These are phyloP conservation scores for Echinops telfairi DNA, from an alignment of 2,113 vertebrate genomes.

Conservation along the genomic window DNA sequence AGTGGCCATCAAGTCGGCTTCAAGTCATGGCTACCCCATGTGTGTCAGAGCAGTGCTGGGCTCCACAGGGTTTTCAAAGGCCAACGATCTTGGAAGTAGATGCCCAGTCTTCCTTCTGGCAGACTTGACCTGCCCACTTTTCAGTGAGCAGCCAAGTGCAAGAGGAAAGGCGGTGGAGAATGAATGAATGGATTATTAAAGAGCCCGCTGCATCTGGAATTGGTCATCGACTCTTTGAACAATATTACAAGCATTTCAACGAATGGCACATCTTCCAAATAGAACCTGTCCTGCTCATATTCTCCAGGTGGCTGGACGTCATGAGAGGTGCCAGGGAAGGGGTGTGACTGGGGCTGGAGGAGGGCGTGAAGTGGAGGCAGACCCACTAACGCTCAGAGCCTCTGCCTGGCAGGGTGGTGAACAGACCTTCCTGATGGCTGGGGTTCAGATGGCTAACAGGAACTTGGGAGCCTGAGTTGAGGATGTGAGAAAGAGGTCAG, in stretches of 20 bases:
- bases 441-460: neutral
- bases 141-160: neutral
- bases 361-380: neutral
- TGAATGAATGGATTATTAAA: neutral
- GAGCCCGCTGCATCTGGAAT: neutral
- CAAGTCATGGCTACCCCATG: neutral
- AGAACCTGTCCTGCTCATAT: neutral
- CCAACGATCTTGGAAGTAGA: neutral
- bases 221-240: neutral
- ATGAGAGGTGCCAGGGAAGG: neutral
- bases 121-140: neutral
- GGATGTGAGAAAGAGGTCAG: neutral
- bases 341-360: neutral
- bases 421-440: neutral
- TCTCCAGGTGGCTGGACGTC: neutral
- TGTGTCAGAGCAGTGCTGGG: neutral
- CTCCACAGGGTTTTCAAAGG: neutral
- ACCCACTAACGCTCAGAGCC: neutral
- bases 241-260: neutral
- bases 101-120: neutral
- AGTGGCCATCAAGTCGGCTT: neutral
- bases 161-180: neutral
- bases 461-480: neutral
- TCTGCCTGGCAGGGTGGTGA: neutral
- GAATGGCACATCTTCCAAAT: neutral